Conservation (phyloP, 2,113 vertebrate species). For the Geothlypis trichas region DNA sequence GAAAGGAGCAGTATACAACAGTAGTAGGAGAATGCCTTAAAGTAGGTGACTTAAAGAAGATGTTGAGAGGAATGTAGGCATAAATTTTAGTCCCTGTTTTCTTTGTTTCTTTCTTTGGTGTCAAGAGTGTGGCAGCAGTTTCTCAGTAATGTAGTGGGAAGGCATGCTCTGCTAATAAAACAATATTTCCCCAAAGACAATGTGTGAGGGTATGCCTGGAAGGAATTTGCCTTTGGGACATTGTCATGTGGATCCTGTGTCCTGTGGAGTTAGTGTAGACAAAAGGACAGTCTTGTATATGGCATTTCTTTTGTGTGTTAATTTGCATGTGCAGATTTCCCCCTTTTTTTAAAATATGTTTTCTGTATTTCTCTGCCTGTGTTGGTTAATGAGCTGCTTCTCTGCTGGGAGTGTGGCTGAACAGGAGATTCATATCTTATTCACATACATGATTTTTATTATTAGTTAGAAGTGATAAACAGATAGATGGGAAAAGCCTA, state of each 20-base stretch:
- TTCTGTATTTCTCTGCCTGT: background rate
- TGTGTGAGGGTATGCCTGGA: background rate
- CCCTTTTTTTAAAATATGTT: accelerated
- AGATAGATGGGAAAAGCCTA: background rate
- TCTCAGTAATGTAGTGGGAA: background rate
- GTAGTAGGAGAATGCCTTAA: background rate
- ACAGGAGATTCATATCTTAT: background rate
- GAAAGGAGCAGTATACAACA: background rate
- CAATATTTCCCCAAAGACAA: background rate
- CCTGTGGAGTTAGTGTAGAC: background rate
- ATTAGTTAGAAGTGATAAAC: background rate
- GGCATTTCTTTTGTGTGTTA: background rate
- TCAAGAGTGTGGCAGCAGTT: background rate
- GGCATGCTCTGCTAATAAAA: background rate
- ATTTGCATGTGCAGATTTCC: background rate
- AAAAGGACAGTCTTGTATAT: background rate
- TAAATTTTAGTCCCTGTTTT: background rate
- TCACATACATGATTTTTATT: background rate
- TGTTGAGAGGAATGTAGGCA: background rate
- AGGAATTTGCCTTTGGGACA: background rate
- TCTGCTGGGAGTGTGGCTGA: background rate
- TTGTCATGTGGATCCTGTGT: background rate
- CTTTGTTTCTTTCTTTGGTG: background rate
- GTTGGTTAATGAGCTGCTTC: background rate
- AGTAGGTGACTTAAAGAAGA: background rate